Base-by-base conservation (phyloP, 2,797 vertebrate genomes). In the Cyclopterus lumpus region DNA sequence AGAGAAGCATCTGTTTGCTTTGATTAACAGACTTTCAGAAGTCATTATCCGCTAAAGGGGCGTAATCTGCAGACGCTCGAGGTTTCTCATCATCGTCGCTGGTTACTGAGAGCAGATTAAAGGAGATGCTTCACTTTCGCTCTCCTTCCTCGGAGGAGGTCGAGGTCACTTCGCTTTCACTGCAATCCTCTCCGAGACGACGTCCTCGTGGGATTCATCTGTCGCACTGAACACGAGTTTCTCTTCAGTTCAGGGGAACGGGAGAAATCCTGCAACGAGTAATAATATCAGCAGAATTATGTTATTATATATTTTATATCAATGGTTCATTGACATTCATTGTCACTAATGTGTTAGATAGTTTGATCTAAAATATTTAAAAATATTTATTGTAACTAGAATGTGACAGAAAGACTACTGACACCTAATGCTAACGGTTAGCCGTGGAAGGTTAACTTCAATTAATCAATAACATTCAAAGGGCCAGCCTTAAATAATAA, bases 21-120 rank as follows among this genome's bases (percentile, higher is more conserved):
- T 88, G 77, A 86, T 91, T 83, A 91, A 75, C 85, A 89, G 84
- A 86, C 80, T 87, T 86, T 77, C 49, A 59, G 67, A 81, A 81
- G 86, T 82, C 77, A 87, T 88, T 77, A 88, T 66, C 48, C 48
- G 2, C 68, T 78, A 24, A 57, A 78, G 74, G 70, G 32, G 40
- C 9, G 58, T 85, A 85, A 87, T 86, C 87, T 85, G 72, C 10
- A 7, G 42, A 30, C 54, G 46, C 3, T 82, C n/a, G 1, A 73
- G 77, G 57, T 85, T 85, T 32, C 26, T 87, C 74, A 81, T 88
- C 80, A 79, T 4, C 20, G 1, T 15, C 5, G 12, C 73, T 24
- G 71, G 66, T 78, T 72, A 70, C 76, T 82, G 65, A 72, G 22
- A 3, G 22, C 59, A 79, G 80, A 84, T 87, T 71, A 82, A 61